Evolutionary conservation across 2,797 vertebrate species (phyloP).

Genomic region (Sebastiscus tertius): DNA sequence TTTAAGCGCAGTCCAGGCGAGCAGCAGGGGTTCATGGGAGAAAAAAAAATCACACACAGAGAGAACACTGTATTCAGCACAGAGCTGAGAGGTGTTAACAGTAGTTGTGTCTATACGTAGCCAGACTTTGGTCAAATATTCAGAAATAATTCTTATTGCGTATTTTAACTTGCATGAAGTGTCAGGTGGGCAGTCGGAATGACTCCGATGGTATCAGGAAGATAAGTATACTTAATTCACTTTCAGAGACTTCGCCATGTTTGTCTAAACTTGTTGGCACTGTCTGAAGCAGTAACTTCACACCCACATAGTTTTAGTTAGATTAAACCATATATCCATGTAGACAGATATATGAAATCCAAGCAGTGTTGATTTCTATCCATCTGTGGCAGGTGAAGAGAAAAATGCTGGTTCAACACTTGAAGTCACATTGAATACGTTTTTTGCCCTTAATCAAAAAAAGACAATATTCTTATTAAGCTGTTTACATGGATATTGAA

Average conservation of each 20-base stretch:
- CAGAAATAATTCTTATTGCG: background rate
- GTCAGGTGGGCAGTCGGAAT: background rate
- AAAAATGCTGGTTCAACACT: background rate
- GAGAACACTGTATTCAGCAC: conserved; percentile 46
- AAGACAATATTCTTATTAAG: too few species aligned
- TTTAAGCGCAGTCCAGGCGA: conserved; percentile 32
- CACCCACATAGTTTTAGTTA: background rate
- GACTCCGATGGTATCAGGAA: conserved; percentile 11
- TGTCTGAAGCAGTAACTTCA: background rate
- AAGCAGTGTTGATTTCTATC: background rate
- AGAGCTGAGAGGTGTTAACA: conserved; percentile 38
- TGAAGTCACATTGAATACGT: background rate
- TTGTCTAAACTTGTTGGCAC: conserved; percentile 4
- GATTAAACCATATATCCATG: background rate
- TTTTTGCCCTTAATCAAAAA: too few species aligned
- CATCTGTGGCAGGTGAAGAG: background rate
- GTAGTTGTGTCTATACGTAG: conserved; percentile 45
- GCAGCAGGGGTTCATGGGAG: conserved; percentile 38
- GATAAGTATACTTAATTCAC: background rate
- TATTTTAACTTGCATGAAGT: conserved; percentile 14
- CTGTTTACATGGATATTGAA: too few species aligned
- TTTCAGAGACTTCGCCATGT: background rate
- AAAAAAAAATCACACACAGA: conserved; percentile 33
- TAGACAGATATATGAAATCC: background rate
- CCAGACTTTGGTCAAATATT: conserved; percentile 14